A percentile compares a stretch with the other conserved stretches of the same genome.
Conservation (phyloP, 1,140 invertebrate species). For the Cataglyphis hispanica region DNA sequence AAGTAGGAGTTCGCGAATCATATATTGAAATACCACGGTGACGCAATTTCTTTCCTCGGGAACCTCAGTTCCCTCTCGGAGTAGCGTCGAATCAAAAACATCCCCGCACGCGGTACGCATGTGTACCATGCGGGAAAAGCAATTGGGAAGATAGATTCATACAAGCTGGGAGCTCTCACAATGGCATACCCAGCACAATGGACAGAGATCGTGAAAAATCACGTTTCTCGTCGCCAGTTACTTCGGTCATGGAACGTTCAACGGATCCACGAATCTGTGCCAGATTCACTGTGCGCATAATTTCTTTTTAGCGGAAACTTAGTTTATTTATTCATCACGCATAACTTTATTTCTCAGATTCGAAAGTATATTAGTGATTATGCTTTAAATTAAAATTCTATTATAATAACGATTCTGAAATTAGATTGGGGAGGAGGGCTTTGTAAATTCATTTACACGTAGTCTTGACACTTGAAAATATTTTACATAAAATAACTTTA, state of each 20-base stretch:
- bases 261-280: slow-evolving; percentile 21
- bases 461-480: background rate
- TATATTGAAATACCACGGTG: background rate
- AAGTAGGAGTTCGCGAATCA: background rate
- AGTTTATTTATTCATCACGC: background rate
- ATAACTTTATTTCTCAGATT: background rate
- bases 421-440: background rate
- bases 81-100: slow-evolving; percentile 51
- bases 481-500: background rate
- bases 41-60: background rate
- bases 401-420: background rate
- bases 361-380: background rate
- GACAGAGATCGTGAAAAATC: slow-evolving; percentile 57
- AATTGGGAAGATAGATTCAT: slow-evolving; percentile 34
- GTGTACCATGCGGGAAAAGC: slow-evolving; percentile 36
- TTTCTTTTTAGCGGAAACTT: slow-evolving; percentile 10
- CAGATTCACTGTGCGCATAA: background rate
- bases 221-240: slow-evolving; percentile 40
- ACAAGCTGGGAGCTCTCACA: slow-evolving; percentile 40
- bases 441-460: background rate
- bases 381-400: background rate
- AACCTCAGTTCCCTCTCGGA: slow-evolving; percentile 1
- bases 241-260: slow-evolving; percentile 30
- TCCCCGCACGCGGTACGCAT: slow-evolving; percentile 16
- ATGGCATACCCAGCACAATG: slow-evolving; percentile 51